phyloP scores from a whole-genome alignment of 2,797 vertebrate genomes.

The Limnodromus scolopaceus region DNA sequence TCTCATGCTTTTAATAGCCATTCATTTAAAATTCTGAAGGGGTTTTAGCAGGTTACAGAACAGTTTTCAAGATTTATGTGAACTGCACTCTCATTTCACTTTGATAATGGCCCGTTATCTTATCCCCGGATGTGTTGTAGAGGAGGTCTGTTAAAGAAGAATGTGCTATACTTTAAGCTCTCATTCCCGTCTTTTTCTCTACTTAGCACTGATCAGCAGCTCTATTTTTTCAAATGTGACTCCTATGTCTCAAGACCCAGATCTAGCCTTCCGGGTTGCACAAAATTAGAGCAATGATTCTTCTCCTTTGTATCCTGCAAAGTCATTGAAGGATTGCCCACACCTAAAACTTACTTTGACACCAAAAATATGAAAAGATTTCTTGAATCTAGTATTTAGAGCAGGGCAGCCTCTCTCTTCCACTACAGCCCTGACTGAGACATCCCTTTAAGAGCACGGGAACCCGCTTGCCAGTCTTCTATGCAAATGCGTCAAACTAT shows the following conservation, averaged over 20 bases:
- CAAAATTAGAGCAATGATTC: neutral
- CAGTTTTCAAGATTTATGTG: neutral
- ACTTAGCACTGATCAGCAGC: neutral
- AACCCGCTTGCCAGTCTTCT: slow-evolving; percentile 25
- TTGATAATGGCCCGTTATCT: neutral
- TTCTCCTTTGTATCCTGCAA: neutral
- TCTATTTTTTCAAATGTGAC: neutral
- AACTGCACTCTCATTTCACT: neutral
- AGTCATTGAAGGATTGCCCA: neutral
- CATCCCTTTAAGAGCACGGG: neutral
- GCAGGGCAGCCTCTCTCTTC: neutral
- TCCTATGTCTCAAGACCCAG: neutral
- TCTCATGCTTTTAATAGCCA: neutral
- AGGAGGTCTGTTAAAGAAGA: neutral
- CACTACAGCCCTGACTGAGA: neutral
- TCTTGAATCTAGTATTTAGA: neutral
- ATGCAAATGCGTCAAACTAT: neutral
- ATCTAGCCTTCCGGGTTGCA: neutral
- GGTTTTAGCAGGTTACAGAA: neutral
- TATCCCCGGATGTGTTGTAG: neutral
- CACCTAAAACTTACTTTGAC: neutral
- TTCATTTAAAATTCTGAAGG: neutral
- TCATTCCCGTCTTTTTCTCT: neutral
- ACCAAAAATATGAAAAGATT: neutral
- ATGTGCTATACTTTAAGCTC: neutral